Evolutionary conservation across 2,888 invertebrate genomes (phyloP), one percentile per base, ranked within the genome.

Genomic region (Ommatoiulus sabulosus): DNA sequence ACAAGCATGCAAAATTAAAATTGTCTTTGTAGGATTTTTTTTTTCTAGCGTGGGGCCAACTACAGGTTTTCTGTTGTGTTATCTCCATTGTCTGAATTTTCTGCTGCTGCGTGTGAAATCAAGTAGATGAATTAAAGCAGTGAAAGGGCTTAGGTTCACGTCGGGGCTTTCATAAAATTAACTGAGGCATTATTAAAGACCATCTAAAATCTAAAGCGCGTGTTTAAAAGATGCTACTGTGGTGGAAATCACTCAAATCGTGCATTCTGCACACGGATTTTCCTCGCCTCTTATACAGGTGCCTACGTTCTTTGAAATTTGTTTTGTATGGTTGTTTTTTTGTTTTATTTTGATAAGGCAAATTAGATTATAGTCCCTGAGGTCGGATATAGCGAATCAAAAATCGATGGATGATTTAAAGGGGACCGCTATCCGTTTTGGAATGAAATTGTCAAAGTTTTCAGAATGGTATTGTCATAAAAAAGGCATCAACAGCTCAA

Each of bases 1-100:
- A 24, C 72, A 72, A 72, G 72, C 72, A 72, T 72, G 72, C 72
- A 24, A 72, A 24, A 72, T 72, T 24, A 72, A 72, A 72, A 72
- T 72, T 72, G 24, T 24, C 24, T 72, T 72, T 24, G 8, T 24
- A 10, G 72, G 72, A 72, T 8, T 72, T 52, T 15, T 52, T 52
- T 52, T 72, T 24, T 24, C 10, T 24, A 72, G 72, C 24, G 72
- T 72, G 72, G 72, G 72, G 24, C 24, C 8, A 72, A 52, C 0
- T 52, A 17, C 20, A 24, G 72, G 24, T 72, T 72, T 72, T 72
- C 7, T 24, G 24, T 6, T 20, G 7, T 20, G 63, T 63, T 63
- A 63, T 20, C 63, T 63, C 7, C 7, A 20, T 63, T 63, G 20
- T 17, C 20, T n/a, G 5, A n/a, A 20, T 63, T 20, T 17, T 52